A percentile compares a stretch with the other conserved stretches of the same genome.
Evolutionary conservation across 2,113 vertebrate genomes (phyloP).

Genomic region (Cettia cetti): DNA sequence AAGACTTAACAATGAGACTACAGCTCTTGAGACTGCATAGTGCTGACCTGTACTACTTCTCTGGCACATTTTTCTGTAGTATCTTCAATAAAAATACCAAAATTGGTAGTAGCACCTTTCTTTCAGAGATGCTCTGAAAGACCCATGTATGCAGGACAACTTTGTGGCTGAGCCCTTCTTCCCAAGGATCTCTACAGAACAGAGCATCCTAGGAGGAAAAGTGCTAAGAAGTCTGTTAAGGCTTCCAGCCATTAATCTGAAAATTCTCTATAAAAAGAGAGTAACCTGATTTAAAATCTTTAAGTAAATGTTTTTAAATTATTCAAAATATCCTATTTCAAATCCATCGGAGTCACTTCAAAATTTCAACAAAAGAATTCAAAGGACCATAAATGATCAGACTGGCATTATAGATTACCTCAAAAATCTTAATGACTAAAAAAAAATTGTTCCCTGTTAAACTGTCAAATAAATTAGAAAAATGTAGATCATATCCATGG

Average conservation of each 20-base stretch:
- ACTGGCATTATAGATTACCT: not conserved
- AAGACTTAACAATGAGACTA: slow-evolving; percentile 37
- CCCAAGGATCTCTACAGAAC: not conserved
- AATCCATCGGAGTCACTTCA: not conserved
- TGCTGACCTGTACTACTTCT: slow-evolving; percentile 7
- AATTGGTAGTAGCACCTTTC: not conserved
- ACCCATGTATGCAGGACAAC: not conserved
- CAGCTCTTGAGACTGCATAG: not conserved
- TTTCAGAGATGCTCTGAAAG: not conserved
- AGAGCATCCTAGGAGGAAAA: not conserved
- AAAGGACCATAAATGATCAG: not conserved
- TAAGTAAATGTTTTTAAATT: not conserved
- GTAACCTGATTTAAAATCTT: slow-evolving; percentile 5
- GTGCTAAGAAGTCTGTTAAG: not conserved
- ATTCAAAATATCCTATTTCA: slow-evolving; percentile 15
- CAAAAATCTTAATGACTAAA: not conserved
- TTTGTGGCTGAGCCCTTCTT: not conserved
- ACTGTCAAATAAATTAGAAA: not conserved
- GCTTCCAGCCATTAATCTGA: not conserved
- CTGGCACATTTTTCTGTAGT: not conserved
- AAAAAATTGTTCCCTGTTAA: not conserved
- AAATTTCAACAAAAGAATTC: slow-evolving; percentile 35
- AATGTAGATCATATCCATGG: not conserved
- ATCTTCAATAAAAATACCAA: not conserved
- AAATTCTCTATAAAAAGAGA: not conserved